Conservation (phyloP, 2,113 vertebrate genomes). For the Antidorcas marsupialis region DNA sequence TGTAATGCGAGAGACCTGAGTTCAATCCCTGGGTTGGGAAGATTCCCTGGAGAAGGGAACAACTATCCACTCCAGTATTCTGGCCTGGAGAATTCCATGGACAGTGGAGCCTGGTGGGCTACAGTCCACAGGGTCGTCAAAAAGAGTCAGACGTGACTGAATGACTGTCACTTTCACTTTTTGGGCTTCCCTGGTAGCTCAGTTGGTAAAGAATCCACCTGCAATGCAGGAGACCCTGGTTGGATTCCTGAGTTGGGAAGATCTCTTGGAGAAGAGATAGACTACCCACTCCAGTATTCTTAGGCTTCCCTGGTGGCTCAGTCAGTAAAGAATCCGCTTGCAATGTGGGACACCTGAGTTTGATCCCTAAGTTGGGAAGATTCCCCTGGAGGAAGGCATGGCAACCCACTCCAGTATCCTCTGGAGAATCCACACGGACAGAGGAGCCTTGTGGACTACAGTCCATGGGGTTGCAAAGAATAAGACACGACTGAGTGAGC, state of each 20-base stretch:
- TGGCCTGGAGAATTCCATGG: not conserved
- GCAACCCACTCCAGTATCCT: not conserved
- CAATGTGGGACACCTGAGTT: not conserved
- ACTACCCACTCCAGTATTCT: not conserved
- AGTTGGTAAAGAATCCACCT: not conserved
- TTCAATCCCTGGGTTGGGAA: not conserved
- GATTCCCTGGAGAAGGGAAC: not conserved
- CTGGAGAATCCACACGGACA: not conserved
- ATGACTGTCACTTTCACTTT: not conserved
- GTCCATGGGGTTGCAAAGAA: not conserved
- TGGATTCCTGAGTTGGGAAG: not conserved
- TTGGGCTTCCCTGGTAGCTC: not conserved
- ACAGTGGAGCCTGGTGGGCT: not conserved
- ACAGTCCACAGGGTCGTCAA: accelerated
- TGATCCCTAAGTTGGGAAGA: not conserved
- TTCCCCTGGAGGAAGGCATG: not conserved
- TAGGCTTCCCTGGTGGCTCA: not conserved
- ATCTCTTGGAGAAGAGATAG: not conserved
- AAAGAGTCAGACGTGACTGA: not conserved
- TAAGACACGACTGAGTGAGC: not conserved
- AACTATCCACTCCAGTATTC: not conserved
- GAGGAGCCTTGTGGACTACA: not conserved
- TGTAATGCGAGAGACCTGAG: not conserved
- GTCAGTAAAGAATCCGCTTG: not conserved
- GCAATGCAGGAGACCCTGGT: not conserved